A percentile compares a stretch with the other conserved stretches of the same genome.
phyloP scores from a whole-genome alignment of 2,888 invertebrate species.

The Chironomus tentans region DNA sequence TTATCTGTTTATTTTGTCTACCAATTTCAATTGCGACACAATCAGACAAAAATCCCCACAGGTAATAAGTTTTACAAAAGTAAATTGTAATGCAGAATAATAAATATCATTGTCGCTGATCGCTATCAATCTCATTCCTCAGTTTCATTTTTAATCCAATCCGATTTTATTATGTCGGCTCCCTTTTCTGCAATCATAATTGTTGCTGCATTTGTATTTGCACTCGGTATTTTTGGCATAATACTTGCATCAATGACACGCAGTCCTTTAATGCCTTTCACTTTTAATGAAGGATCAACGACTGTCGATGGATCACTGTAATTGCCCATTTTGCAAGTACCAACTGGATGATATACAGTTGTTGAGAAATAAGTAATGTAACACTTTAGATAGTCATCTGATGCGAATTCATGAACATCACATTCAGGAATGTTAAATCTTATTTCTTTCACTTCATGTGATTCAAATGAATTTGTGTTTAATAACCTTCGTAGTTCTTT shows the following conservation, averaged over 20 bases:
- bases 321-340: conserved; percentile 66
- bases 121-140: too few species aligned
- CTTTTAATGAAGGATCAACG: conserved; percentile 54
- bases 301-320: conserved; percentile 51
- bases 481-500: conserved; percentile 1
- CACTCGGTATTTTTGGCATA: conserved; percentile 63
- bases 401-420: conserved; percentile 44
- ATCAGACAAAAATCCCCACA: too few species aligned
- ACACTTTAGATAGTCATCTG: conserved; percentile 63
- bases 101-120: too few species aligned
- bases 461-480: not conserved
- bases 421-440: conserved; percentile 36
- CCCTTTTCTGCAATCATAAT: conserved; percentile 24
- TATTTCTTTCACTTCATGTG: not conserved
- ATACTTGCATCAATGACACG: conserved; percentile 68
- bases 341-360: conserved; percentile 59
- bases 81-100: too few species aligned
- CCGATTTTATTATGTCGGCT: conserved; percentile 17
- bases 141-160: not conserved
- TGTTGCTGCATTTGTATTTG: conserved; percentile 1
- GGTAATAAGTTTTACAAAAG: too few species aligned
- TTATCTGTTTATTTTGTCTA: too few species aligned
- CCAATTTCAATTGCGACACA: too few species aligned
- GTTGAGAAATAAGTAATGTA: conserved; percentile 53
- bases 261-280: conserved; percentile 54